A percentile compares a stretch with the other conserved stretches of the same genome.
phyloP scores from a whole-genome alignment of 2,797 vertebrate species.

The Clarias fuscus region DNA sequence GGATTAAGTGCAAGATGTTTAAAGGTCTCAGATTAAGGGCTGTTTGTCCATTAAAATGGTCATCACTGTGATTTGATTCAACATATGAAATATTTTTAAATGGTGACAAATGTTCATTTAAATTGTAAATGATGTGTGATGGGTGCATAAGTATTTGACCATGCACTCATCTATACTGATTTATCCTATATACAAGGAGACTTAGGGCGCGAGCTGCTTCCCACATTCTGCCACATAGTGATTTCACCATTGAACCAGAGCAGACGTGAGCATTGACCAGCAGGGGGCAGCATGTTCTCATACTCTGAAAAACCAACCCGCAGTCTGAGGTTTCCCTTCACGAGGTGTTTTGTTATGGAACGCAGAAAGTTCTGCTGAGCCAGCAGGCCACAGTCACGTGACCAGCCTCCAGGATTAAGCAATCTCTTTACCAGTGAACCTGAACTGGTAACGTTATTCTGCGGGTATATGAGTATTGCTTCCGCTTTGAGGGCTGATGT shows the following conservation, averaged over 20 bases:
- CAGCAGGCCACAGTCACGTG: conserved; percentile 61
- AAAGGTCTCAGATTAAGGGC: too few relatives aligned
- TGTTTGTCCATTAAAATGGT: not conserved
- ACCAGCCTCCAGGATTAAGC: conserved; percentile 60
- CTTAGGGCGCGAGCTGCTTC: too few relatives aligned
- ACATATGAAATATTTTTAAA: not conserved
- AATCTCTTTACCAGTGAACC: conserved; percentile 60
- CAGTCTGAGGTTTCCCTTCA: not conserved
- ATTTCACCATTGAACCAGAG: not conserved
- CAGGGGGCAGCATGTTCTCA: conserved; percentile 40
- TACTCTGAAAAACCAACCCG: not conserved
- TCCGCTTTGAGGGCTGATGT: not conserved
- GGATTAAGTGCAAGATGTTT: too few relatives aligned
- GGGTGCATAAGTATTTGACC: not conserved
- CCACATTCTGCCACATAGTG: not conserved
- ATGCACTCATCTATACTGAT: too few relatives aligned
- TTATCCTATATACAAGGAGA: too few relatives aligned
- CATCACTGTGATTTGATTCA: not conserved
- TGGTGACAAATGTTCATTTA: not conserved
- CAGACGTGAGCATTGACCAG: not conserved
- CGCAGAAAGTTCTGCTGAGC: conserved; percentile 53
- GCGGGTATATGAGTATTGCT: not conserved
- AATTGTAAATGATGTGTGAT: not conserved
- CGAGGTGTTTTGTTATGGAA: not conserved
- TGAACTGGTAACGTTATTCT: conserved; percentile 52